Conservation (phyloP, 2,888 invertebrate species). For the Blastobasis lacticolella region DNA sequence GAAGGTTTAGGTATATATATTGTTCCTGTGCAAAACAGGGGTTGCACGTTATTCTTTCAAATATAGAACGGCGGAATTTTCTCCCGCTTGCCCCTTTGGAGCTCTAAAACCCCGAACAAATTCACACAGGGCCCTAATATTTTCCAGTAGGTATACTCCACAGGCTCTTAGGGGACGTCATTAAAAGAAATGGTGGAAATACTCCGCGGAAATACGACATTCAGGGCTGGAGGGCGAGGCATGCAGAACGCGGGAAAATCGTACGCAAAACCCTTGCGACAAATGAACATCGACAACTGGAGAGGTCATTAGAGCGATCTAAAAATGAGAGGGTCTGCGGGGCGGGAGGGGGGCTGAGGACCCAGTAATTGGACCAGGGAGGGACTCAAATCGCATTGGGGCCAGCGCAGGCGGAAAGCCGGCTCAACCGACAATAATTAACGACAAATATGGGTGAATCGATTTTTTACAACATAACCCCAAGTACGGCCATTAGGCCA, state of each 20-base stretch:
- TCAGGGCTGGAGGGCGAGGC: too few species aligned
- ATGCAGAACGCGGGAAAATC: constrained; percentile 58
- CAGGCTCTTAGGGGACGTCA: too few species aligned
- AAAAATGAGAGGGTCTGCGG: constrained; percentile 56
- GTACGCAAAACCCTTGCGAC: constrained; percentile 66
- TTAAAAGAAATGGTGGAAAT: too few species aligned
- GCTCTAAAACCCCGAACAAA: too few species aligned
- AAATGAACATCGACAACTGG: constrained; percentile 71
- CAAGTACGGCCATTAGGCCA: constrained; percentile 51
- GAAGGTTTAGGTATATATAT: too few species aligned
- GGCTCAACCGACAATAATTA: constrained; percentile 71
- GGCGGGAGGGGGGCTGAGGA: constrained; percentile 53
- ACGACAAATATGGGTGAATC: constrained; percentile 74
- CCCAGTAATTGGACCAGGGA: constrained; percentile 72
- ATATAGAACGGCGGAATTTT: too few species aligned
- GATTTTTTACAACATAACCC: constrained; percentile 46
- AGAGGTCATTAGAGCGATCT: constrained; percentile 74
- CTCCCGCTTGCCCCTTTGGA: too few species aligned
- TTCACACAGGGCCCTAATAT: too few species aligned
- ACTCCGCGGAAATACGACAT: too few species aligned
- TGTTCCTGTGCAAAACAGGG: too few species aligned
- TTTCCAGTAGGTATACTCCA: too few species aligned
- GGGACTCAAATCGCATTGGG: constrained; percentile 71
- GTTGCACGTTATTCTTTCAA: too few species aligned
- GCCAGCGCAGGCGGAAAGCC: constrained; percentile 69